Conservation (phyloP, 2,888 invertebrate genomes). For the Lymantria monacha region DNA sequence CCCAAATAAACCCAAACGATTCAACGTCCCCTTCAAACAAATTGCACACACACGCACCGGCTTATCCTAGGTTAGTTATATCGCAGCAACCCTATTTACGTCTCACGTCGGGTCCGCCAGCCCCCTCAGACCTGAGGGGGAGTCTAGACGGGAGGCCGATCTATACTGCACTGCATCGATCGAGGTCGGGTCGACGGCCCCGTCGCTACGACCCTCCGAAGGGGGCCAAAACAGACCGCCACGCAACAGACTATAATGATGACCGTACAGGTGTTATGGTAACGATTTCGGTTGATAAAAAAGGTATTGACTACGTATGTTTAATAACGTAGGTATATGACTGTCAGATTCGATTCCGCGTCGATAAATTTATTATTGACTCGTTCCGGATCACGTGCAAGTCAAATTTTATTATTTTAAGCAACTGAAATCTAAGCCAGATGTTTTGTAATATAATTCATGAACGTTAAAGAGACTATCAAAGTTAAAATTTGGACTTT, state of each 20-base stretch:
- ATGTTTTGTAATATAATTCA: too few species aligned
- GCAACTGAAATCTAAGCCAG: too few species aligned
- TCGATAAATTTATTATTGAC: too few species aligned
- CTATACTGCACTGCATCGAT: constrained; percentile 77
- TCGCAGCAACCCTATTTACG: constrained; percentile 35
- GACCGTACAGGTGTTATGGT: constrained; percentile 60
- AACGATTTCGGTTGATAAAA: constrained; percentile 36
- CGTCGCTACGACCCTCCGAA: constrained; percentile 42
- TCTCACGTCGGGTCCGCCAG: constrained; percentile 30
- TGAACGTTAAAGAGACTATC: too few species aligned
- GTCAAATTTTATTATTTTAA: too few species aligned
- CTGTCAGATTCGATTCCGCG: too few species aligned
- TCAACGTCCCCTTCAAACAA: constrained; percentile 5
- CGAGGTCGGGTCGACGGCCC: constrained; percentile 49
- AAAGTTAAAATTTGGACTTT: too few species aligned
- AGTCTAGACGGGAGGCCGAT: constrained; percentile 79
- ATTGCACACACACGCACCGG: constrained; percentile 17
- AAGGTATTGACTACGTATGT: not conserved
- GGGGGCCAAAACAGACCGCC: constrained; percentile 63
- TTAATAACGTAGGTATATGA: too few species aligned
- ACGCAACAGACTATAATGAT: constrained; percentile 38
- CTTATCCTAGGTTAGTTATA: constrained; percentile 41
- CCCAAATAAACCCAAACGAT: constrained; percentile 1
- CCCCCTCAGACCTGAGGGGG: constrained; percentile 22
- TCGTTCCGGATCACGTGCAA: too few species aligned